Percentiles rank a stretch among this genome's conserved stretches.
Conservation (phyloP, 30 jellyfish, hydroid and myxozoan species). For the Hydractinia echinata region DNA sequence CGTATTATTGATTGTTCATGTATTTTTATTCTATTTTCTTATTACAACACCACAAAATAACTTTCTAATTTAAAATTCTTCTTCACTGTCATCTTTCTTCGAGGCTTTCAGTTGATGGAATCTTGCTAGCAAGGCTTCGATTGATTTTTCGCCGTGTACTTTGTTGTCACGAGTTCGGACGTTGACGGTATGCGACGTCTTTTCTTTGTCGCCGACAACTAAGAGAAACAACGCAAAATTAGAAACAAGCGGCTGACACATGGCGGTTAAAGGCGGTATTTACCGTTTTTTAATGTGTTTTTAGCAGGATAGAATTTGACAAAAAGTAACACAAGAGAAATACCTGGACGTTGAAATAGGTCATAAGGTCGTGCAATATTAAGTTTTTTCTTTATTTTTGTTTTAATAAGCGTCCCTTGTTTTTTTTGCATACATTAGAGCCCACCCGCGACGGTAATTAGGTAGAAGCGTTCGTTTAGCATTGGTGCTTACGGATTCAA, state of each 20-base stretch:
- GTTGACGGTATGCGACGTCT: constrained; percentile 78
- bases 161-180: constrained; percentile 96
- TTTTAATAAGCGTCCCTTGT: no score
- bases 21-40: neutral
- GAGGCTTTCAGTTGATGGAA: constrained; percentile 45
- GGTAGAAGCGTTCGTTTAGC: no score
- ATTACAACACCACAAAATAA: constrained; percentile 1
- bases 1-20: no score
- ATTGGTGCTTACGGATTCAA: no score
- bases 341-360: no score
- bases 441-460: no score
- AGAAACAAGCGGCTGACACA: neutral
- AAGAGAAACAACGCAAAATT: neutral
- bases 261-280: neutral
- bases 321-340: no score
- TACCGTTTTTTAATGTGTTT: neutral
- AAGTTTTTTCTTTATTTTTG: no score
- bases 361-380: no score
- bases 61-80: constrained; percentile 38
- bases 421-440: no score
- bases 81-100: constrained; percentile 82
- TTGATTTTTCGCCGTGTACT: constrained; percentile 90
- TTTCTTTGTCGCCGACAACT: constrained; percentile 98
- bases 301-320: no score
- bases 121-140: constrained; percentile 66